Evolutionary conservation across 2,113 vertebrate genomes (phyloP).

Genomic region (Xenopus borealis): DNA sequence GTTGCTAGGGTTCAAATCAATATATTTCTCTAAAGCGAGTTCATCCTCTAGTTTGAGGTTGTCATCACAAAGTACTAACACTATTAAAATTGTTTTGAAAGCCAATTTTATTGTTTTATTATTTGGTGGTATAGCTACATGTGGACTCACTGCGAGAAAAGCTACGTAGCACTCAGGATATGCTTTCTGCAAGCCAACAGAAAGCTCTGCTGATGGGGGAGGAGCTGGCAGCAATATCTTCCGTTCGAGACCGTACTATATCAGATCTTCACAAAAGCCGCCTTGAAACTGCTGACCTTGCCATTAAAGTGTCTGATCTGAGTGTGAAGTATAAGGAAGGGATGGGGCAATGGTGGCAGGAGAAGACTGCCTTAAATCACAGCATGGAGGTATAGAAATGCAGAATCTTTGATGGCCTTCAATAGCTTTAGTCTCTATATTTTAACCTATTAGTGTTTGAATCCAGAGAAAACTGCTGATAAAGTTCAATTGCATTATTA

Average conservation of each 20-base stretch:
- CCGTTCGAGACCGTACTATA: conserved; percentile 74
- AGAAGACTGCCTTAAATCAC: conserved; percentile 69
- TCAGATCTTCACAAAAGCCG: conserved; percentile 79
- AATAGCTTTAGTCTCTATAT: too few relatives aligned
- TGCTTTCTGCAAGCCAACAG: conserved; percentile 70
- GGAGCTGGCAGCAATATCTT: conserved; percentile 66
- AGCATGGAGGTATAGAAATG: conserved; percentile 67
- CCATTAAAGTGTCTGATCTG: conserved; percentile 76
- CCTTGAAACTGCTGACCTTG: conserved; percentile 78
- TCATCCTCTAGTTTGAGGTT: too few relatives aligned
- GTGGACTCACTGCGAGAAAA: conserved; percentile 73
- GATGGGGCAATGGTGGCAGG: conserved; percentile 74
- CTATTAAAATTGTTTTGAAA: too few relatives aligned
- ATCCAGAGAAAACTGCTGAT: too few relatives aligned
- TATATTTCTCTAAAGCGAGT: too few relatives aligned
- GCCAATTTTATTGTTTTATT: too few relatives aligned
- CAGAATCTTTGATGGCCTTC: too few relatives aligned
- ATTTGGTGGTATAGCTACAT: conserved; percentile 58
- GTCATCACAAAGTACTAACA: too few relatives aligned
- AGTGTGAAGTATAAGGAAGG: conserved; percentile 78
- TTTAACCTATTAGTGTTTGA: too few relatives aligned
- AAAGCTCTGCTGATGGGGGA: conserved; percentile 67
- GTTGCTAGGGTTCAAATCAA: too few relatives aligned
- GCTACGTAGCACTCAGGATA: conserved; percentile 73
- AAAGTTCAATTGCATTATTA: too few relatives aligned